Conservation (phyloP, 2,888 invertebrate genomes). For the Microchrysa polita region DNA sequence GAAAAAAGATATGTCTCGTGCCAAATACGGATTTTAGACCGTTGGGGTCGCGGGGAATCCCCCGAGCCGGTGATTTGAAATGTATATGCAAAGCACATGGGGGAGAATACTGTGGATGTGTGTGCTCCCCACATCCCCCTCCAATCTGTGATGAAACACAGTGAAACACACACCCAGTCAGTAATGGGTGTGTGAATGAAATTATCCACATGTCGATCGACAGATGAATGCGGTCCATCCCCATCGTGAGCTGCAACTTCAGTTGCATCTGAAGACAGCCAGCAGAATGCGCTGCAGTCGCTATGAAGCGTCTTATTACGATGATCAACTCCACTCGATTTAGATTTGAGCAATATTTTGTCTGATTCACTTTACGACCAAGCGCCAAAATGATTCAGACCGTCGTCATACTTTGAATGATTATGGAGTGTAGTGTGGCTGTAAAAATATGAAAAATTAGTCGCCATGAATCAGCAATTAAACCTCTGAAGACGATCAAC, state of each 20-base stretch:
- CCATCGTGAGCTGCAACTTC: too few species aligned
- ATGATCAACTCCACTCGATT: background rate
- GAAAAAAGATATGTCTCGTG: conserved; percentile 8
- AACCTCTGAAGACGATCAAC: conserved; percentile 5
- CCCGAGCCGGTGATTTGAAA: too few species aligned
- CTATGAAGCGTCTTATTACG: background rate
- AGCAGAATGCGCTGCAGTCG: too few species aligned
- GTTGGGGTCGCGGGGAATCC: conserved; percentile 12
- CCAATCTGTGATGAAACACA: too few species aligned
- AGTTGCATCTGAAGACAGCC: too few species aligned
- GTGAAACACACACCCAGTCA: too few species aligned
- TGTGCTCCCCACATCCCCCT: background rate
- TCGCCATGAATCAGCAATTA: conserved; percentile 24
- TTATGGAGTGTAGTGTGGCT: conserved; percentile 13
- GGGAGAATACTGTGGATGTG: background rate
- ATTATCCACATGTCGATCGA: too few species aligned
- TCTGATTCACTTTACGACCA: conserved; percentile 16
- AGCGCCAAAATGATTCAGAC: conserved; percentile 18
- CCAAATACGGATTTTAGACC: conserved; percentile 39
- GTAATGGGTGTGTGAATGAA: too few species aligned
- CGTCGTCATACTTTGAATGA: background rate
- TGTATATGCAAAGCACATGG: background rate
- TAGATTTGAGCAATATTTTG: background rate
- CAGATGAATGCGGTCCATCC: too few species aligned
- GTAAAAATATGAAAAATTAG: conserved; percentile 37